Conservation (phyloP, 2,888 invertebrate genomes). For the Muscina levida region DNA sequence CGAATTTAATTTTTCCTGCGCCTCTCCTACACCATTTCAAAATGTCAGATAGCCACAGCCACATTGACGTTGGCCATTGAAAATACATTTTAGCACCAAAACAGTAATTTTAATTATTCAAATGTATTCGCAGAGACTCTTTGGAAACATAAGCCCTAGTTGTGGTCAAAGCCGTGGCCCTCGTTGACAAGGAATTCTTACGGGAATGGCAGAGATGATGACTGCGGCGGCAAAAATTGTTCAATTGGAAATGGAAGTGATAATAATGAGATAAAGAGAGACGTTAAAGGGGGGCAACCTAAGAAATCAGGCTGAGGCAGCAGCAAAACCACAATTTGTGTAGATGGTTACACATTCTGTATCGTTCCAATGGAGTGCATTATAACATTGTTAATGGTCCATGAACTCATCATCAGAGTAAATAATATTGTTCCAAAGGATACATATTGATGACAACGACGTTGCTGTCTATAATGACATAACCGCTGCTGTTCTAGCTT, state of each 20-base stretch:
- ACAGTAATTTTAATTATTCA: slow-evolving; percentile 27
- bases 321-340: slow-evolving; percentile 21
- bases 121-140: slow-evolving; percentile 1
- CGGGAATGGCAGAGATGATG: neutral
- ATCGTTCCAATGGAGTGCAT: slow-evolving; percentile 37
- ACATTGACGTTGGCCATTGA: neutral
- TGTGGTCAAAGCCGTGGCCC: neutral
- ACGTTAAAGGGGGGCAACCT: neutral
- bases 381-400: slow-evolving; percentile 55
- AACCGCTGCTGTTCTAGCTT: neutral
- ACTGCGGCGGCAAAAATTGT: slow-evolving; percentile 12
- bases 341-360: neutral
- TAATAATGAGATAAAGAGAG: slow-evolving; percentile 33
- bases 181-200: neutral
- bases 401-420: slow-evolving; percentile 46
- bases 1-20: neutral
- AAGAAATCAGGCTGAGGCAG: too few relatives aligned
- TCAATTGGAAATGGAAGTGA: slow-evolving; percentile 51
- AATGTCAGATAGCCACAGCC: too few relatives aligned
- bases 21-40: too few relatives aligned
- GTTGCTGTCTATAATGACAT: slow-evolving; percentile 13
- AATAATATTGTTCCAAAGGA: slow-evolving; percentile 35
- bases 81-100: neutral
- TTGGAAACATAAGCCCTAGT: neutral
- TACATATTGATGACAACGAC: slow-evolving; percentile 48